These are phyloP conservation scores for Artibeus jamaicensis DNA, from an alignment of 2,797 vertebrate species.

Conservation along the genomic window DNA sequence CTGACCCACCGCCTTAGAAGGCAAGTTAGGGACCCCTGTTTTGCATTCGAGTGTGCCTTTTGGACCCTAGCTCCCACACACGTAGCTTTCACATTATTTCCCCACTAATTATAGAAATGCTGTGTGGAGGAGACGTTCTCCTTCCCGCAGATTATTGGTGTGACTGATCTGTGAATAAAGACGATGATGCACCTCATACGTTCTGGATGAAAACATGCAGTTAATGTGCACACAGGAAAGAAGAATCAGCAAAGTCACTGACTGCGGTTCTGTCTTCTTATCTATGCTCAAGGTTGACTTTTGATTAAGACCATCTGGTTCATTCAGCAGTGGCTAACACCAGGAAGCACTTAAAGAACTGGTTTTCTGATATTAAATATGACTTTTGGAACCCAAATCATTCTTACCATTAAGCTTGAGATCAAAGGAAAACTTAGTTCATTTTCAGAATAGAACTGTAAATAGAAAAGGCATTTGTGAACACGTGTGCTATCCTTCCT, in stretches of 20 bases:
- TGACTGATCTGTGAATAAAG: background rate
- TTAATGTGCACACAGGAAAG: background rate
- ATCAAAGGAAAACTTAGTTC: slow-evolving; percentile 51
- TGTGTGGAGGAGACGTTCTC: background rate
- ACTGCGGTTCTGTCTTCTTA: background rate
- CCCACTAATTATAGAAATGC: background rate
- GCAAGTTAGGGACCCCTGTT: background rate
- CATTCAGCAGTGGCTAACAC: slow-evolving; percentile 3
- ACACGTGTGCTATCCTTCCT: background rate
- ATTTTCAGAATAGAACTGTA: slow-evolving; percentile 15
- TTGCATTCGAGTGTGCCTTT: background rate
- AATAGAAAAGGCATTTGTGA: slow-evolving; percentile 18
- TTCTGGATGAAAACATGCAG: background rate
- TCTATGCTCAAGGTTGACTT: slow-evolving; percentile 10
- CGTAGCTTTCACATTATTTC: background rate
- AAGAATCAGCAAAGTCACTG: background rate
- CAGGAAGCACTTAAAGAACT: slow-evolving; percentile 48
- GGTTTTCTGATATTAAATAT: slow-evolving; percentile 56
- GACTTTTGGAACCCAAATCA: slow-evolving; percentile 60
- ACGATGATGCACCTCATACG: background rate
- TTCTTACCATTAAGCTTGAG: slow-evolving; percentile 53
- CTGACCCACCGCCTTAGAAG: background rate
- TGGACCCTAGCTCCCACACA: background rate
- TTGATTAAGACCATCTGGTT: slow-evolving; percentile 60
- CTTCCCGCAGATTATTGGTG: background rate